Base-by-base conservation (phyloP, 2,888 invertebrate species). In the Heteromyza rotundicornis region DNA sequence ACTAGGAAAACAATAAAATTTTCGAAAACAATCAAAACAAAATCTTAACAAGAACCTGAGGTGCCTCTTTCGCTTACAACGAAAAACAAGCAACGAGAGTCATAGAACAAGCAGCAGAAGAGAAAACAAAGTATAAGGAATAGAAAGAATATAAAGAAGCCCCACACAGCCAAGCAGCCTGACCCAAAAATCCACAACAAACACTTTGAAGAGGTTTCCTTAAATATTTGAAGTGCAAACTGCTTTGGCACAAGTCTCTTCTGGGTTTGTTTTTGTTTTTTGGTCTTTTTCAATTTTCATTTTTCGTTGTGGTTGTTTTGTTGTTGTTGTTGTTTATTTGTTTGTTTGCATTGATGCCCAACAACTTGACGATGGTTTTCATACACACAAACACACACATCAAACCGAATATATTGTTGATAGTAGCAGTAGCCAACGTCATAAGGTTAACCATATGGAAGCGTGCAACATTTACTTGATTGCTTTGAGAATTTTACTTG, bases 131-230 rank as follows among this genome's bases (percentile, higher is more conserved):
- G 7, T 1, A 23, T 19, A 10, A 2, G 8, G 2, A 32, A 17
- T 12, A 40, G 20, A 8, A 44, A 55, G 40, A 40, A 23, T n/a
- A 44, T 20, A 44, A 8, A 32, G 12, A 32, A 32, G 32, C 12
- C 5, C 7, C 2, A 20, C 27, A 36, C 20, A 36, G 20, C n/a
- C n/a, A n/a, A n/a, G n/a, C n/a, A n/a, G n/a, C 16, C n/a, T 56
- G 57, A 57, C 57, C 57, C 36, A 50, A 58, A 58, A 58, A 58
- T 5, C 50, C 58, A 58, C 58, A 58, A 51, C 17, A 36, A 36
- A 50, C 49, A 57, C 47, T 27, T 35, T 27, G 10, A 40, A 40
- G 40, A 7, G 49, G 35, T 16, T 32, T 32, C 22, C 49, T 35
- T 27, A 40, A n/a, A 1, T 36, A 36, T 55, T 55, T 55, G 12